phyloP scores from a whole-genome alignment of 1,140 invertebrate genomes.

The Phenacoccus solenopsis region DNA sequence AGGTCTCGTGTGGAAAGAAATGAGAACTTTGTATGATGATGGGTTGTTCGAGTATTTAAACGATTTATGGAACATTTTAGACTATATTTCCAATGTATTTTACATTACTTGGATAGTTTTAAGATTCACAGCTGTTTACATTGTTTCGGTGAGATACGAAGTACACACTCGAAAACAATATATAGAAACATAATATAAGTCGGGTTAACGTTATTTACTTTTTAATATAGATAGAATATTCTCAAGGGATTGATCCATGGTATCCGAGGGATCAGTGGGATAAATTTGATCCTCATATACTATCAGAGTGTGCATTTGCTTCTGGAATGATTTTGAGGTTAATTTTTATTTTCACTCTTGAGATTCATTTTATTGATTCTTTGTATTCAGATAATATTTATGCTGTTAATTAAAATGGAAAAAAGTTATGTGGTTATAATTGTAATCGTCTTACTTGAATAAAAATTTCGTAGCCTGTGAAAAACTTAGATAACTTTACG shows the following conservation, averaged over 20 bases:
- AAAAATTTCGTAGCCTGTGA: no score
- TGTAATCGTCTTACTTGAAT: no score
- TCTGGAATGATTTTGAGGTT: constrained; percentile 88
- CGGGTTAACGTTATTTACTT: no score
- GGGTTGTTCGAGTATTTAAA: constrained; percentile 80
- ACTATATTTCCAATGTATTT: constrained; percentile 87
- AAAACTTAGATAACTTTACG: no score
- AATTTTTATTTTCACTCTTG: no score
- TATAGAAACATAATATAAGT: no score
- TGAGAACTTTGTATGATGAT: constrained; percentile 70
- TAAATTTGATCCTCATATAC: constrained; percentile 83
- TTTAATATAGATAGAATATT: constrained; percentile 54
- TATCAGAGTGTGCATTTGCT: constrained; percentile 87
- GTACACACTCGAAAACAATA: neutral
- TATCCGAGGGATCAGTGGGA: constrained; percentile 78
- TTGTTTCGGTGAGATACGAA: constrained; percentile 50
- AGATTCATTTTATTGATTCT: no score
- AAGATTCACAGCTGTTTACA: constrained; percentile 56
- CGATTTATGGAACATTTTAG: constrained; percentile 94
- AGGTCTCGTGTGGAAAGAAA: constrained; percentile 85
- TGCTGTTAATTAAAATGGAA: no score
- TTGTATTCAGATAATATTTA: no score
- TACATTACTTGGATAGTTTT: constrained; percentile 85
- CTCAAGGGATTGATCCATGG: constrained; percentile 58
- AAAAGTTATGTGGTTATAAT: no score